Conservation (phyloP, 2,113 vertebrate species). For the Trochalopteron elliotii region DNA sequence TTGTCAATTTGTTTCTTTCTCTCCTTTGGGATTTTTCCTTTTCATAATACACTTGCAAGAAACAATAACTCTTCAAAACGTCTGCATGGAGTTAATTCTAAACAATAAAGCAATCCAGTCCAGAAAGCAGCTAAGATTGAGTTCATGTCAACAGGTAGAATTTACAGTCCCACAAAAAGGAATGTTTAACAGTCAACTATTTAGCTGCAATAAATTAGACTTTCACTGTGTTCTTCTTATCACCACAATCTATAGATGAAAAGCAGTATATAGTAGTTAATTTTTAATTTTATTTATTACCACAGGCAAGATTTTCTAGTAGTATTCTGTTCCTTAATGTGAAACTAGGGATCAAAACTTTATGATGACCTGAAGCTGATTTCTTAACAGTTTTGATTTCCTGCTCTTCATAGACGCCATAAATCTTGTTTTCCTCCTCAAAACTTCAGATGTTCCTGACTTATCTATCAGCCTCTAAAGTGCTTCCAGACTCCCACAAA, state of each 20-base stretch:
- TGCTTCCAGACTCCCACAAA: slow-evolving; percentile 59
- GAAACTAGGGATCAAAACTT: slow-evolving; percentile 60
- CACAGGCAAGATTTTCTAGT: slow-evolving; percentile 37
- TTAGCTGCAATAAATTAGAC: slow-evolving; percentile 60
- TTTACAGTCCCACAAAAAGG: slow-evolving; percentile 73
- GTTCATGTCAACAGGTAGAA: slow-evolving; percentile 65
- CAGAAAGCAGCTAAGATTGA: slow-evolving; percentile 55
- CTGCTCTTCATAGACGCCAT: slow-evolving; percentile 30
- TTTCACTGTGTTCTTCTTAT: slow-evolving; percentile 50
- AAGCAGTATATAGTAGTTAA: slow-evolving; percentile 49
- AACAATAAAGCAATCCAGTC: slow-evolving; percentile 35
- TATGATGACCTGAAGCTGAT: slow-evolving; percentile 55
- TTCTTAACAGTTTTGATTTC: slow-evolving; percentile 59
- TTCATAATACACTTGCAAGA: slow-evolving; percentile 20
- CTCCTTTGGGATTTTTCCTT: slow-evolving; percentile 47
- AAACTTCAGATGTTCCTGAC: slow-evolving; percentile 49
- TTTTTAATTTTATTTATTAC: slow-evolving; percentile 64
- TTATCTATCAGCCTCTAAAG: slow-evolving; percentile 51
- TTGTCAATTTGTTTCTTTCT: slow-evolving; percentile 31
- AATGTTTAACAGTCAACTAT: slow-evolving; percentile 75
- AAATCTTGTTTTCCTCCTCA: slow-evolving; percentile 51
- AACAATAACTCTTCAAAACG: slow-evolving; percentile 52
- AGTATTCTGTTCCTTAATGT: slow-evolving; percentile 34
- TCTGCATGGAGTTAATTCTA: slow-evolving; percentile 48
- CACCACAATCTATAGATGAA: slow-evolving; percentile 45